Percentiles rank a stretch among this genome's conserved stretches.
Evolutionary conservation across 2,888 invertebrate species (phyloP).

Genomic region (Pollenia amentaria): DNA sequence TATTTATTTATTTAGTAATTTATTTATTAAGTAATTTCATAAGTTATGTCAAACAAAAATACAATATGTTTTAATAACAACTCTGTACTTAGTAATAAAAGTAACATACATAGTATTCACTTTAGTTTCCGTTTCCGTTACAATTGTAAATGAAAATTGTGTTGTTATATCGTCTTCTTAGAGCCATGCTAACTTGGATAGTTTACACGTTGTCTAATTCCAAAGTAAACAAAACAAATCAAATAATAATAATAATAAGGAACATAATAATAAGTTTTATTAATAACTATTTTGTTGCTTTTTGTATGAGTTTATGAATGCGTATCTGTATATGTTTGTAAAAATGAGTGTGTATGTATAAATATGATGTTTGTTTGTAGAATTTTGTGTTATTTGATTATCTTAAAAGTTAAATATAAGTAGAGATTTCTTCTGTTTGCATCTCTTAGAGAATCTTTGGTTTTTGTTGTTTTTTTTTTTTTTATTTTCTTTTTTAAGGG

Average conservation of each 20-base stretch:
- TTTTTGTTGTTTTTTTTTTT: conserved; percentile 52
- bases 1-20: conserved; percentile 75
- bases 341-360: conserved; percentile 16
- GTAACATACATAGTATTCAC: conserved; percentile 43
- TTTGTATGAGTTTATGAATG: conserved; percentile 7
- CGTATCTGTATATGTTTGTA: conserved; percentile 24
- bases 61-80: conserved; percentile 31
- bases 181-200: conserved; percentile 30
- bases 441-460: conserved; percentile 68
- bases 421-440: conserved; percentile 36
- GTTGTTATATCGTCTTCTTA: not conserved
- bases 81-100: conserved; percentile 24
- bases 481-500: conserved; percentile 26
- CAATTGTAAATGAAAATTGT: conserved; percentile 9
- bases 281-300: not conserved
- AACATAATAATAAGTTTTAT: conserved; percentile 25
- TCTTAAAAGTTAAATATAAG: conserved; percentile 53
- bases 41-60: conserved; percentile 37
- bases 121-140: conserved; percentile 55
- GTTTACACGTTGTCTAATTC: not conserved
- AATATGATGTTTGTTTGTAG: conserved; percentile 31
- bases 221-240: not conserved
- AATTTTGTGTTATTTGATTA: conserved; percentile 42
- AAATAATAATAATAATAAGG: conserved; percentile 14
- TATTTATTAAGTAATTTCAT: conserved; percentile 31